Evolutionary conservation across 2,113 vertebrate genomes (phyloP), one percentile per base, ranked within the genome.

Genomic region (Leucoraja erinaceus): DNA sequence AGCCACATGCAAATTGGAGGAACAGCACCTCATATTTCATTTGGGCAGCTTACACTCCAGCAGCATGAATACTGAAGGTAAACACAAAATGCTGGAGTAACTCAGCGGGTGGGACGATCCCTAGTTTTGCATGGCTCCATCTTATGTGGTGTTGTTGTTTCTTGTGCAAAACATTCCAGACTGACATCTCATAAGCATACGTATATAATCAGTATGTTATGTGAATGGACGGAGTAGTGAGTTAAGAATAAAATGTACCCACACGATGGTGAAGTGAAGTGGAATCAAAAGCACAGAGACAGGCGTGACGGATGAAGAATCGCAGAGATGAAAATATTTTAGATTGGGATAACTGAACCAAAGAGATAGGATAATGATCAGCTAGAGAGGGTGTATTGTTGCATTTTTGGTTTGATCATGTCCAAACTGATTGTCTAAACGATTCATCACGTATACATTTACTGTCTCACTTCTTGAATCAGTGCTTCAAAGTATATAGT

Each of bases 301-400:
- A 88, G 14, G 61, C 14, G 63, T 88, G 83, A 88, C n/a, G 59
- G 59, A 63, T n/a, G 12, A 63, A 66, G 5, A 63, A 16, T 88
- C 31, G 59, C 59, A 66, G 28, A 88, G 59, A 16, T 88, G 59
- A 63, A 88, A 63, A 88, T 31, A 31, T 88, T 88, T 63, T 88
- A 88, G 83, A 16, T 18, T 88, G 83, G 83, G n/a, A 88, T 63
- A 63, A 63, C 83, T 63, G 83, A 31, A 63, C 14, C 59, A 88
- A 88, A 81, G 78, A 81, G 47, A 81, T 54, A 88, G 31, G 56
- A 66, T 63, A 31, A 33, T 88, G 59, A 63, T 66, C 59, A 12
- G n/a, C 61, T 63, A 63, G 12, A 31, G 63, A 63, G 61, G 59
- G 28, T 88, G 31, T 66, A 16, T 8, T 63, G 25, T n/a, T 63